Conservation (phyloP, 2,113 vertebrate genomes). For the Polypterus bichir region DNA sequence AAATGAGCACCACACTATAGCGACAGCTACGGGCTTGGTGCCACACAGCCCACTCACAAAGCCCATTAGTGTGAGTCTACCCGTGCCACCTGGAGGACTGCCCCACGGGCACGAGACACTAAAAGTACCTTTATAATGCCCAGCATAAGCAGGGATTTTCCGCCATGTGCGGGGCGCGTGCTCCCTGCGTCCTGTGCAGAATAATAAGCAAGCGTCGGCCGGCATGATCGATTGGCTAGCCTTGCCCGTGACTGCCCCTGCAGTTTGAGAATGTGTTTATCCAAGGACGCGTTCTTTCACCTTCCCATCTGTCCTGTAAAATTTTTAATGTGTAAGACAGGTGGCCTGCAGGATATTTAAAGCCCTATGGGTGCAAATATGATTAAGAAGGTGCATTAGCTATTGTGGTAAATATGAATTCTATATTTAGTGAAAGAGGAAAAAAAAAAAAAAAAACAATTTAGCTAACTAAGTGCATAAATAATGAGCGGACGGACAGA, state of each 20-base stretch:
- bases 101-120: too few species aligned
- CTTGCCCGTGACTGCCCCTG: constrained; percentile 40
- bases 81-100: too few species aligned
- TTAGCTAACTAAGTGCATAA: constrained; percentile 15
- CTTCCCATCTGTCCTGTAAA: constrained; percentile 79
- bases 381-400: constrained; percentile 74
- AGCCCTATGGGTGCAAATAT: constrained; percentile 69
- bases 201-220: constrained; percentile 1
- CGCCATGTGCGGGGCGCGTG: constrained; percentile 1
- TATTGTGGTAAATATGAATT: constrained; percentile 51
- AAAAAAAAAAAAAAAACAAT: constrained; percentile 9
- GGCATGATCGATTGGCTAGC: constrained; percentile 39
- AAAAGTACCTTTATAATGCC: neutral
- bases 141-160: constrained; percentile 5
- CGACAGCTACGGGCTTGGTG: too few species aligned
- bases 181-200: constrained; percentile 6
- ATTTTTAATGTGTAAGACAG: constrained; percentile 74
- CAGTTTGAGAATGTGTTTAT: constrained; percentile 59
- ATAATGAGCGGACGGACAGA: constrained; percentile 8
- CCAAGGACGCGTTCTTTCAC: constrained; percentile 73
- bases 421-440: constrained; percentile 38
- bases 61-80: too few species aligned
- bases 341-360: constrained; percentile 68
- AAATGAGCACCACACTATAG: too few species aligned
- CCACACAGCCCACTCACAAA: too few species aligned